These are phyloP conservation scores for Eptatretus burgeri DNA, from an alignment of 2,113 vertebrate genomes.

Conservation along the genomic window DNA sequence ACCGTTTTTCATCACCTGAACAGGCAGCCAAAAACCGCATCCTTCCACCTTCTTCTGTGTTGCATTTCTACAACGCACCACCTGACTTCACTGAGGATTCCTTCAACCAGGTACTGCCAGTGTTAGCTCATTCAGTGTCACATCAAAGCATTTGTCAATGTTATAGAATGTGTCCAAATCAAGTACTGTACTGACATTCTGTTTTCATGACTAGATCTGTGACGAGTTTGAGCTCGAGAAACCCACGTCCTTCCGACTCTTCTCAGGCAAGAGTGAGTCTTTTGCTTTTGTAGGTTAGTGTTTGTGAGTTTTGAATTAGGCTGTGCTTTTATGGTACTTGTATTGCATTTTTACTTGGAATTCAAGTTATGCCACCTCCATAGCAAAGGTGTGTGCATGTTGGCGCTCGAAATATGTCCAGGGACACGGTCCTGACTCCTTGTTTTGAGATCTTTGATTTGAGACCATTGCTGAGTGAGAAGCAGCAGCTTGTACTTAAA, in stretches of 20 bases:
- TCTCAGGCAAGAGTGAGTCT: conserved; percentile 6
- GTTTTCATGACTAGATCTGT: conserved; percentile 1
- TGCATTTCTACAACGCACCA: conserved; percentile 81
- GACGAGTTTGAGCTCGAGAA: neutral
- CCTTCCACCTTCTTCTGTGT: conserved; percentile 66
- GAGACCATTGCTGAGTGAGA: no score
- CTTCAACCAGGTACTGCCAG: conserved; percentile 23
- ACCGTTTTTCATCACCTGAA: conserved; percentile 73
- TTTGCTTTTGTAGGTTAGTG: neutral
- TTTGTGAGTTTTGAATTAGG: no score
- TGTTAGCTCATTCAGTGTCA: neutral
- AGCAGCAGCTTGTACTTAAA: no score
- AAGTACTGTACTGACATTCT: neutral
- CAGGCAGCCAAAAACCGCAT: conserved; percentile 94
- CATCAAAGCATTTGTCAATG: neutral
- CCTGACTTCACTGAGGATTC: conserved; percentile 56
- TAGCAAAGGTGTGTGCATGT: no score
- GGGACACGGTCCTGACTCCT: no score
- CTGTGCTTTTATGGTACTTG: no score
- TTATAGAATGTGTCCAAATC: conserved; percentile 9
- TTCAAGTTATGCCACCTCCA: no score
- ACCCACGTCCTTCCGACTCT: conserved; percentile 4
- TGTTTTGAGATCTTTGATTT: no score
- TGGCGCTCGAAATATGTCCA: no score
- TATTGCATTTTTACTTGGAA: no score